A percentile compares a stretch with the other conserved stretches of the same genome.
Evolutionary conservation across 2,113 vertebrate genomes (phyloP).

Genomic region (Enhydra lutris): DNA sequence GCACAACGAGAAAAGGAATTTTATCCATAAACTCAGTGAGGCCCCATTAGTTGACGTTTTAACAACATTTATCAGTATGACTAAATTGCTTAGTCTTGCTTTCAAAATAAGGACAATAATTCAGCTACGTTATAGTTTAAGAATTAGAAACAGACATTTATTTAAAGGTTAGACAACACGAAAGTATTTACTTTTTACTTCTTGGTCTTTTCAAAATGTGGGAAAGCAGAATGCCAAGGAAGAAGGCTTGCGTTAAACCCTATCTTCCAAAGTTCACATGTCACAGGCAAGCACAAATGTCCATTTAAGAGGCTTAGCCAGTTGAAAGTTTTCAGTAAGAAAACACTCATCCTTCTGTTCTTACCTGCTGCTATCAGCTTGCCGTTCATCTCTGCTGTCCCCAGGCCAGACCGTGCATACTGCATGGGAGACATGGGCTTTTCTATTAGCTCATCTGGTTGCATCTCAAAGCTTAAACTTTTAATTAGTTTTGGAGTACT

Average conservation of each 20-base stretch:
- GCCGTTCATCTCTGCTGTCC: constrained; percentile 90
- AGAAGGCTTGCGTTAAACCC: background rate
- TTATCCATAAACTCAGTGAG: background rate
- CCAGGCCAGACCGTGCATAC: constrained; percentile 95
- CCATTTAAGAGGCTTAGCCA: background rate
- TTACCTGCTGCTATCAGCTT: constrained; percentile 94
- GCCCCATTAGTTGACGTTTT: background rate
- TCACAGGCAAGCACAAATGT: background rate
- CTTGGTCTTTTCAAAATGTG: background rate
- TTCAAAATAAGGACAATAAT: background rate
- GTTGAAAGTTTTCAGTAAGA: background rate
- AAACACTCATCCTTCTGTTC: background rate
- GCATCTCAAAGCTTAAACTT: constrained; percentile 96
- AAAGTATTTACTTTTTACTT: background rate
- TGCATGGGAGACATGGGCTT: constrained; percentile 96
- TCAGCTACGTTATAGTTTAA: background rate
- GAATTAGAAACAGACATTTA: background rate
- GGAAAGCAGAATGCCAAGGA: background rate
- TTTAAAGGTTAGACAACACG: background rate
- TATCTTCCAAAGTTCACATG: background rate
- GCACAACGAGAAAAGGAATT: background rate
- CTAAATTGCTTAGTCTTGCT: background rate
- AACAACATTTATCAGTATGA: background rate
- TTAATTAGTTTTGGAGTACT: constrained; percentile 95
- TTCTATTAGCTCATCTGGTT: constrained; percentile 87